phyloP scores from a whole-genome alignment of 2,888 invertebrate genomes.

The Balanococcus diminutus region DNA sequence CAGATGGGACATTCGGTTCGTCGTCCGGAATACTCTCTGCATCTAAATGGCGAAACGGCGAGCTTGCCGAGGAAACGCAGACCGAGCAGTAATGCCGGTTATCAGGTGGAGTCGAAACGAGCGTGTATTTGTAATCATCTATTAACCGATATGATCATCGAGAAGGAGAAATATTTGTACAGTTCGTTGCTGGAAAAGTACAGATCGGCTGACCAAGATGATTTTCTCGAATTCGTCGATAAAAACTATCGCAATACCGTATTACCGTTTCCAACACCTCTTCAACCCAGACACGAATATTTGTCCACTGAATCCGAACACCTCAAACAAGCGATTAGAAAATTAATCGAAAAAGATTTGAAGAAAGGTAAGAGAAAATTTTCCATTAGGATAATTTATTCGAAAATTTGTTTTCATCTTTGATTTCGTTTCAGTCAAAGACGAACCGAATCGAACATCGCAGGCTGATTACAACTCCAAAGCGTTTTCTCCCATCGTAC shows the following conservation, averaged over 20 bases:
- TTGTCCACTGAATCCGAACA: conserved; percentile 22
- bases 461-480: conserved; percentile 50
- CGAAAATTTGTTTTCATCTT: not conserved
- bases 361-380: conserved; percentile 32
- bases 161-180: conserved; percentile 48
- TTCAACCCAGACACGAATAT: not conserved
- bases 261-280: conserved; percentile 39
- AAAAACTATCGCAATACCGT: conserved; percentile 6
- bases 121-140: conserved; percentile 19
- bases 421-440: not conserved
- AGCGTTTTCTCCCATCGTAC: conserved; percentile 27
- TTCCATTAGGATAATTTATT: too few species aligned
- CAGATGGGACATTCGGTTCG: conserved; percentile 48
- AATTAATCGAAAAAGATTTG: not conserved
- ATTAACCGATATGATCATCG: conserved; percentile 49
- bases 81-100: conserved; percentile 29
- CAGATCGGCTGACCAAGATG: conserved; percentile 8
- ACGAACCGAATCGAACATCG: conserved; percentile 51
- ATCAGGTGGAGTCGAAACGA: conserved; percentile 48
- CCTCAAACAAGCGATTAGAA: not conserved
- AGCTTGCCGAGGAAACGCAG: conserved; percentile 44
- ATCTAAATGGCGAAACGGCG: conserved; percentile 39
- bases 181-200: conserved; percentile 25
- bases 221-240: conserved; percentile 39
- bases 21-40: conserved; percentile 39